Percentiles rank a stretch among this genome's conserved stretches.
Evolutionary conservation across 2,888 invertebrate species (phyloP).

Genomic region (Archips crataeganus): DNA sequence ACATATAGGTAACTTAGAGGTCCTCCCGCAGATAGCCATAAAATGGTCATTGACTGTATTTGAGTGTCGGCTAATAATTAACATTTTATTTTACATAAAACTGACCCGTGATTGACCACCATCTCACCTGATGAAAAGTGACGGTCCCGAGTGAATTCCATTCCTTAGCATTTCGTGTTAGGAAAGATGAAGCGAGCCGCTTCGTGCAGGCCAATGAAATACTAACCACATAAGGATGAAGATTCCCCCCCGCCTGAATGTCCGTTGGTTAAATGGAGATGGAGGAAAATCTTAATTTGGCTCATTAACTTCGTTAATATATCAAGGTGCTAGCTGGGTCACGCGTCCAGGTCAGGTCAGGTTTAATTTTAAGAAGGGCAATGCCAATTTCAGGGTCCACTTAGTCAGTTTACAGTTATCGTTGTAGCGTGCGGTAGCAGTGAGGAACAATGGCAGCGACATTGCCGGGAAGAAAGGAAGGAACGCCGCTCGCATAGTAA

Average conservation of each 20-base stretch:
- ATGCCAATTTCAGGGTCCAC: conserved; percentile 84
- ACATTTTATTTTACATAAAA: not conserved
- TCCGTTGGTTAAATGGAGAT: no score
- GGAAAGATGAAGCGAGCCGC: no score
- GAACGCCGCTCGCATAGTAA: conserved; percentile 77
- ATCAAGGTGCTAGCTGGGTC: conserved; percentile 58
- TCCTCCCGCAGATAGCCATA: not conserved
- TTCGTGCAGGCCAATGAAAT: no score
- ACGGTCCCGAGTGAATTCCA: no score
- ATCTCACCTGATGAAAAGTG: no score
- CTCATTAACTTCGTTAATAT: conserved; percentile 12
- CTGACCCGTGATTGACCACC: no score
- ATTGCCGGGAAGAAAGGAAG: conserved; percentile 84
- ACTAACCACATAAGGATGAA: no score
- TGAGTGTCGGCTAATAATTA: not conserved
- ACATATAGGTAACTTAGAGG: not conserved
- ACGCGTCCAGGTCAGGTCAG: conserved; percentile 60
- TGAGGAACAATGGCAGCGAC: conserved; percentile 78
- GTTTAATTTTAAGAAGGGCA: conserved; percentile 77
- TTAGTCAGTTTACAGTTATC: conserved; percentile 79
- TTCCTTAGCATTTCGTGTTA: no score
- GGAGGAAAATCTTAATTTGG: not conserved
- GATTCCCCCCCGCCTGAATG: no score
- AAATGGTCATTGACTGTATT: conserved; percentile 18
- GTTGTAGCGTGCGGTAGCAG: conserved; percentile 58